Evolutionary conservation across 2,888 invertebrate genomes (phyloP), one percentile per base, ranked within the genome.

Genomic region (Nomada ferruginata): DNA sequence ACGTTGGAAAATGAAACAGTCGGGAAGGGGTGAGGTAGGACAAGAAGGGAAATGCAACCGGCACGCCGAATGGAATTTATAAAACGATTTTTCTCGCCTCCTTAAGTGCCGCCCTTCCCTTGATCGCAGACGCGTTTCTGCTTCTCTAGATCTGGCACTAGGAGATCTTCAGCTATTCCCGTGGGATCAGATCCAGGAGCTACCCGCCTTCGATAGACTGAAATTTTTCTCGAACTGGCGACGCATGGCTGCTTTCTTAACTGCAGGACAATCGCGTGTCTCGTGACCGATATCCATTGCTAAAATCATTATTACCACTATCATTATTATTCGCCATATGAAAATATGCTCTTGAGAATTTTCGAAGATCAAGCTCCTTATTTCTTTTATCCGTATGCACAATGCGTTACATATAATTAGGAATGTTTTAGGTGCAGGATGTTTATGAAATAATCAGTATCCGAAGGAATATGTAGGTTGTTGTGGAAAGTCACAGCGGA

Each of bases 41-140:
- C 89, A 36, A 90, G 90, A 90, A 88, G 88, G 89, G 89, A 90
- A 91, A 90, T 90, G 90, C 89, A 88, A 87, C 88, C 80, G 89
- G 87, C 29, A 75, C 63, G 73, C 84, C 87, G 88, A 91, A 91
- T 89, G 86, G 90, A 91, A 91, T 92, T 91, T 91, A 91, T 91
- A 92, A 89, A 90, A 90, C 86, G 90, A 90, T 91, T 87, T 87
- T 87, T 87, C 87, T 83, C 85, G 68, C 60, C 76, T 64, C 42
- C 64, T 75, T 80, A 83, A 87, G 63, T 74, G 74, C 44, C 55
- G 42, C 61, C 60, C 15, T 68, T 42, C 18, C 70, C 53, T 50
- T 23, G 75, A 71, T 77, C 82, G 73, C 36, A 60, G 47, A 44
- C 71, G 55, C 71, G 70, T 79, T 79, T 64, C 64, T 42, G 65